A percentile compares a stretch with the other conserved stretches of the same genome.
Evolutionary conservation across 2,797 vertebrate genomes (phyloP).

Genomic region (Rhynchonycteris naso): DNA sequence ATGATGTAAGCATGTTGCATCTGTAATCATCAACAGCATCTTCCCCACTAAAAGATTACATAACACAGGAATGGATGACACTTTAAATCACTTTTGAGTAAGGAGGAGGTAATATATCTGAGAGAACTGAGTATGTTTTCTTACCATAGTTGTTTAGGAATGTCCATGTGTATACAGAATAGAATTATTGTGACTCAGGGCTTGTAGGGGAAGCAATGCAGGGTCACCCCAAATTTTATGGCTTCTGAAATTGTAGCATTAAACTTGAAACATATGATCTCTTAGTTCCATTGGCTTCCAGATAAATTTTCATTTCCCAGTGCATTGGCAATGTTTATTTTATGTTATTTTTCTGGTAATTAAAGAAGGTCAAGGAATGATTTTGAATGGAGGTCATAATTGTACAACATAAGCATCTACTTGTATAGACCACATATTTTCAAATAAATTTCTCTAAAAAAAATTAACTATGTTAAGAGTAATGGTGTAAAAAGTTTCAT

Average conservation of each 20-base stretch:
- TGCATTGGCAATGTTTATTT: constrained; percentile 12
- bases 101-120: neutral
- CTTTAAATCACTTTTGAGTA: neutral
- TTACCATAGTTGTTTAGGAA: neutral
- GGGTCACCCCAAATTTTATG: neutral
- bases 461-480: constrained; percentile 43
- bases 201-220: neutral
- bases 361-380: constrained; percentile 46
- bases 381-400: constrained; percentile 34
- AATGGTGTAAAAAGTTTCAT: constrained; percentile 36
- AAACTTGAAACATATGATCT: neutral
- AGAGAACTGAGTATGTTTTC: neutral
- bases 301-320: neutral
- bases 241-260: neutral
- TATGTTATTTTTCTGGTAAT: constrained; percentile 37
- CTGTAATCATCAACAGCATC: neutral
- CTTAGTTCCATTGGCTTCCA: constrained; percentile 35
- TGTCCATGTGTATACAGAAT: neutral
- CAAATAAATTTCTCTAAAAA: constrained; percentile 45
- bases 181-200: too few species aligned
- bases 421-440: constrained; percentile 15
- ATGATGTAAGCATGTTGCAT: neutral
- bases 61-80: neutral
- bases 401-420: neutral
- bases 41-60: neutral